These are phyloP conservation scores for Oxycera nigricornis DNA, from an alignment of 2,888 invertebrate genomes.

Conservation along the genomic window DNA sequence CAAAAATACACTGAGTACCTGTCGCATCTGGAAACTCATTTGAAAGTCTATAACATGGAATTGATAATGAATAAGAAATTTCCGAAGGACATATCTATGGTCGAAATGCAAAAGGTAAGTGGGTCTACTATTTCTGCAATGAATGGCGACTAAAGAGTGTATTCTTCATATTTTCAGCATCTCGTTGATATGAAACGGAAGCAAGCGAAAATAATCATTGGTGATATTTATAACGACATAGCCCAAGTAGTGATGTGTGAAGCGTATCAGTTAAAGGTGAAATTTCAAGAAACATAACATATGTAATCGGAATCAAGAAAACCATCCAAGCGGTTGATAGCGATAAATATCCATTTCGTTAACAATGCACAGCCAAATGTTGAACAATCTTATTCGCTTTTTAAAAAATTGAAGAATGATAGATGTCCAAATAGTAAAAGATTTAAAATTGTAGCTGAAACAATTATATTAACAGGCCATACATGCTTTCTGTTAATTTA, in stretches of 20 bases:
- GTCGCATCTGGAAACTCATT: constrained; percentile 71
- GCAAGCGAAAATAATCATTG: constrained; percentile 78
- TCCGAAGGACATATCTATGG: constrained; percentile 65
- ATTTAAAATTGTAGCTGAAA: no score
- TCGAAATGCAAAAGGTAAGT: constrained; percentile 67
- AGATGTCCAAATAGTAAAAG: no score
- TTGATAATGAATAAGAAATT: constrained; percentile 76
- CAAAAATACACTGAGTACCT: constrained; percentile 81
- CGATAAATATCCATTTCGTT: no score
- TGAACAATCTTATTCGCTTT: no score
- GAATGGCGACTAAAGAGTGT: no score
- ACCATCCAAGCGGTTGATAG: no score
- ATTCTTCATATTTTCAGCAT: constrained; percentile 63
- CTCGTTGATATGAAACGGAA: constrained; percentile 70
- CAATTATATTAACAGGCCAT: no score
- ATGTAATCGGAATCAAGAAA: no score
- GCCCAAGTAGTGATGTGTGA: constrained; percentile 83
- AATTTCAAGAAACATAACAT: no score
- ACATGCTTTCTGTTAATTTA: no score
- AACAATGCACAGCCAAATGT: no score
- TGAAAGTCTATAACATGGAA: constrained; percentile 69
- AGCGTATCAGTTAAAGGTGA: constrained; percentile 63
- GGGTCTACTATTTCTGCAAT: neutral
- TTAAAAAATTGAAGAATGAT: no score
- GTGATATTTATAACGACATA: constrained; percentile 77